Evolutionary conservation across 1,140 invertebrate genomes (phyloP), one percentile per base, ranked within the genome.

Genomic region (Hirudo medicinalis): DNA sequence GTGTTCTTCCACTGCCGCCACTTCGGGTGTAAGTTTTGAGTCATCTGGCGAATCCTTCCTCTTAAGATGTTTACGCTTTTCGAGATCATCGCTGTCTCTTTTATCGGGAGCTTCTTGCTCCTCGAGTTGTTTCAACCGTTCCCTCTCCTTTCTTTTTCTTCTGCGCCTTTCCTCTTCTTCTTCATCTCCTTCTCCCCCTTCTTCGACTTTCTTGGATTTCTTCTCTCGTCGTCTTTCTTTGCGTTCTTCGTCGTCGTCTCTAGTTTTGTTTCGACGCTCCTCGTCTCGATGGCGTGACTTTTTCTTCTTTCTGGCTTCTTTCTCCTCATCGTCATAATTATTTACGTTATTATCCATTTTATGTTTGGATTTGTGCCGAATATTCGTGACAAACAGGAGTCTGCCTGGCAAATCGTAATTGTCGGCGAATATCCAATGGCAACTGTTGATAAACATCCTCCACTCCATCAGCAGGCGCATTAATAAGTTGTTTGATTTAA

Each of bases 291-390:
- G 57, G 57, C 29, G 57, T 15, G 22, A 25, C 57, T 22, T 25
- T 63, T 63, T 63, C 57, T 32, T 63, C 57, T n/a, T 63, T 20
- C 19, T 63, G 22, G 22, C 29, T 32, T 63, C 29, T 63, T 63
- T 32, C 8, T 63, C 57, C 15, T 63, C 29, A 15, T 32, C 29
- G 11, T 32, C 57, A 15, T 63, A 63, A 32, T 63, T 63, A 63
- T 2, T 32, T 25, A 8, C 57, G 20, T 2, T 32, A 25, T 63
- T n/a, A 32, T 63, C 29, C 29, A 32, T 63, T 63, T 63, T 63
- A 63, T n/a, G 54, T 2, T 57, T 5, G 54, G 54, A 6, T 36
- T 6, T 36, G 32, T 36, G 6, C 32, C 6, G 32, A 36, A 36
- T 36, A 36, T 36, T 36, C 32, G 32, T 36, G 32, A 36, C 43